phyloP scores from a whole-genome alignment of 2,888 invertebrate species.

The Hermaeophaga mercurialis region DNA sequence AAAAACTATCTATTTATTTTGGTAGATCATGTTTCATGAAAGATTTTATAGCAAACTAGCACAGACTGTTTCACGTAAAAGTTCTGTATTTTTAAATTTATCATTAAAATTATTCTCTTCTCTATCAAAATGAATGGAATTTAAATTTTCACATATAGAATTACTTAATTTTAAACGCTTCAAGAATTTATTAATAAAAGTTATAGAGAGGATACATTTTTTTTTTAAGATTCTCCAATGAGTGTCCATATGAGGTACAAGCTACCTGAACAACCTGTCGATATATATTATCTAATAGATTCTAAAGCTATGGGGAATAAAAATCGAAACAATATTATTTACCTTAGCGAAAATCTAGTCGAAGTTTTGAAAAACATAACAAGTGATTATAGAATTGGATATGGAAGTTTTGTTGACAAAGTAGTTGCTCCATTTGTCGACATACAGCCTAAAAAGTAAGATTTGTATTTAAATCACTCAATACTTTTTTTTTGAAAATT shows the following conservation, averaged over 20 bases:
- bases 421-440: background rate
- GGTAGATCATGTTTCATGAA: too few relatives aligned
- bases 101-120: background rate
- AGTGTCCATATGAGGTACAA: background rate
- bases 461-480: too few relatives aligned
- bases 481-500: too few relatives aligned
- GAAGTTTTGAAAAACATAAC: background rate
- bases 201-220: too few relatives aligned
- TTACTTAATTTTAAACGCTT: too few relatives aligned
- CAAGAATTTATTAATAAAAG: too few relatives aligned
- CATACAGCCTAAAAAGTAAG: background rate
- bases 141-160: too few relatives aligned
- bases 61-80: too few relatives aligned
- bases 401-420: conserved; percentile 10
- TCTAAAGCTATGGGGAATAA: background rate
- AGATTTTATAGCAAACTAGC: background rate
- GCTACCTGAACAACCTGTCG: background rate
- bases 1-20: too few relatives aligned
- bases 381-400: background rate
- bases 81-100: too few relatives aligned
- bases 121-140: too few relatives aligned
- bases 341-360: background rate
- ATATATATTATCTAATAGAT: conserved; percentile 3
- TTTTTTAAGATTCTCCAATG: background rate
- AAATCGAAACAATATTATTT: background rate